Conservation (phyloP, 2,113 vertebrate species). For the Rafetus swinhoei region DNA sequence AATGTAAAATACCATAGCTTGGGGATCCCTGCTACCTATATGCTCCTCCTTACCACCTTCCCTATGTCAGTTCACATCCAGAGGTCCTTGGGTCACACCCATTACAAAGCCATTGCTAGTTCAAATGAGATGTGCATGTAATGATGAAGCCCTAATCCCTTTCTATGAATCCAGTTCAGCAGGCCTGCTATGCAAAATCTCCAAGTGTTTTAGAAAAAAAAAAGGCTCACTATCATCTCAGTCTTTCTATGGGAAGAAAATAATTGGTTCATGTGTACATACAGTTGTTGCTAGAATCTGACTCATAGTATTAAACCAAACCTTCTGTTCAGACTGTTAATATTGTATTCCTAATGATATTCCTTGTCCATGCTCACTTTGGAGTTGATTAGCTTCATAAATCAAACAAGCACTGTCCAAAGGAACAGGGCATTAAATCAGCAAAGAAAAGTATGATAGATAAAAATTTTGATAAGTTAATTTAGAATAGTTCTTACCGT, state of each 20-base stretch:
- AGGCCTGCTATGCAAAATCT: background rate
- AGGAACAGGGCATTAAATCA: no score
- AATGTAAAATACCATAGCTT: no score
- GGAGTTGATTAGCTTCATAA: no score
- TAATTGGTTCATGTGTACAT: background rate
- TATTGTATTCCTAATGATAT: background rate
- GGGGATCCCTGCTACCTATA: no score
- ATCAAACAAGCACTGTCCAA: no score
- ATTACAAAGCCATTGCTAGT: background rate
- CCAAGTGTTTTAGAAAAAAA: background rate
- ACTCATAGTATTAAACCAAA: background rate
- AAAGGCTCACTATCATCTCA: background rate
- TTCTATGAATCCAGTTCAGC: background rate
- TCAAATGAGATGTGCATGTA: background rate
- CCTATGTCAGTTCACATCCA: no score
- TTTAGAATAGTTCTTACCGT: no score
- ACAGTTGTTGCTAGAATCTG: background rate
- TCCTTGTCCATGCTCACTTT: background rate
- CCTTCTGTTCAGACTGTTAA: background rate
- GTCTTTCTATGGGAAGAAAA: background rate
- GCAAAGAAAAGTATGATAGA: no score
- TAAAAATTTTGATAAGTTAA: no score
- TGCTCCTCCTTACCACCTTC: no score
- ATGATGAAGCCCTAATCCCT: background rate
- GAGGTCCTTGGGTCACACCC: no score